A percentile compares a stretch with the other conserved stretches of the same genome.
Conservation (phyloP, 2,113 vertebrate genomes). For the Mellivora capensis region DNA sequence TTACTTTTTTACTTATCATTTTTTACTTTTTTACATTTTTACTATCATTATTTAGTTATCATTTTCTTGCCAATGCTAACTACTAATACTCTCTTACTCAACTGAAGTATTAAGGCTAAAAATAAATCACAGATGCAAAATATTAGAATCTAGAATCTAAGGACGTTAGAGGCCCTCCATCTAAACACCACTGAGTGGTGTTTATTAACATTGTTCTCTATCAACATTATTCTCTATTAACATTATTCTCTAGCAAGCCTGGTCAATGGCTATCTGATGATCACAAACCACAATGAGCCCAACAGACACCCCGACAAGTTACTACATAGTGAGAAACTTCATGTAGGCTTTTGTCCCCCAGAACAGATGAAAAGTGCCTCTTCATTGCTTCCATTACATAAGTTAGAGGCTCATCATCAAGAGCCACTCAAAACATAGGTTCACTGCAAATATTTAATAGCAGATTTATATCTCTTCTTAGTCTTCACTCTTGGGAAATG, state of each 20-base stretch:
- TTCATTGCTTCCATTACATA: not conserved
- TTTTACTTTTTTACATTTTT: not conserved
- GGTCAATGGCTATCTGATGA: not conserved
- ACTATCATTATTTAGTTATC: not conserved
- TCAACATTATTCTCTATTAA: no score
- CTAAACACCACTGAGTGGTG: not conserved
- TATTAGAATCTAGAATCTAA: not conserved
- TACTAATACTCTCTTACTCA: not conserved
- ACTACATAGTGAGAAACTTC: not conserved
- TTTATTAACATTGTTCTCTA: not conserved
- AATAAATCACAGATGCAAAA: not conserved
- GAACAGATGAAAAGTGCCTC: not conserved
- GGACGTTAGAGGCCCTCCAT: not conserved
- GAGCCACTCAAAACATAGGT: not conserved
- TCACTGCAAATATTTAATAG: not conserved
- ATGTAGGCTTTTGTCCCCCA: not conserved
- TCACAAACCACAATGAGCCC: not conserved
- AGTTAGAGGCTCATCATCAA: not conserved
- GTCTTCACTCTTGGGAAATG: not conserved
- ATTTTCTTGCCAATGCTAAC: not conserved
- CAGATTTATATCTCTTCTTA: not conserved
- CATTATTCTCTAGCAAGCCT: not conserved
- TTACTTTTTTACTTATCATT: not conserved
- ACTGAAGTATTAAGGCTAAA: not conserved
- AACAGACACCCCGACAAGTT: not conserved